Conservation (phyloP, 2,888 invertebrate species). For the Amphipoea oculea region DNA sequence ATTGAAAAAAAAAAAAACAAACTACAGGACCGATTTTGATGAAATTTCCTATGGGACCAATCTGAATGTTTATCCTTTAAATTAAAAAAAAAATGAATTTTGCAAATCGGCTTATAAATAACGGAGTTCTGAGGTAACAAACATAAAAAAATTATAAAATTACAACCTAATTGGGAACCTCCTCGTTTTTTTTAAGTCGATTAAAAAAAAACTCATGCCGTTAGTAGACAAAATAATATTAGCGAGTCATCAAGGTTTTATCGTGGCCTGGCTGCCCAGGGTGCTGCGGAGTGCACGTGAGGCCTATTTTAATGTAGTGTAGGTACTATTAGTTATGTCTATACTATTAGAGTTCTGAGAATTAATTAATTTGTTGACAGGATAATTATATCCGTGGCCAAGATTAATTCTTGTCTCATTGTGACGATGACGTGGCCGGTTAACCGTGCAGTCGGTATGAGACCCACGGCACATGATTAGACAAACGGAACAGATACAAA, state of each 20-base stretch:
- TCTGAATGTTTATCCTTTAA: too few relatives aligned
- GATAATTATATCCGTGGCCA: conserved; percentile 20
- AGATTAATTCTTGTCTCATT: conserved; percentile 23
- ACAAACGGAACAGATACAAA: too few relatives aligned
- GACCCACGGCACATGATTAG: too few relatives aligned
- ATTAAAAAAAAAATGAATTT: too few relatives aligned
- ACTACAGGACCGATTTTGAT: too few relatives aligned
- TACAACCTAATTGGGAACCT: too few relatives aligned
- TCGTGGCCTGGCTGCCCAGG: background rate
- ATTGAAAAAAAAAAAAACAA: background rate
- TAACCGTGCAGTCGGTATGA: background rate
- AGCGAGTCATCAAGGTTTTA: background rate
- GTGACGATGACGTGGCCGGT: conserved; percentile 1
- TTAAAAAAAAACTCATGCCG: background rate
- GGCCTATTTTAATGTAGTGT: background rate
- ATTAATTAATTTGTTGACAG: conserved; percentile 24
- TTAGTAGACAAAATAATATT: background rate
- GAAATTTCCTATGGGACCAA: too few relatives aligned
- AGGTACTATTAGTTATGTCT: background rate
- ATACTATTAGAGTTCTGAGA: background rate
- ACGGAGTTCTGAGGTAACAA: too few relatives aligned
- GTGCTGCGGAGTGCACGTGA: background rate
- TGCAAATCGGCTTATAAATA: too few relatives aligned
- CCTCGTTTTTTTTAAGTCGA: too few relatives aligned
- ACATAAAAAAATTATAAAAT: too few relatives aligned